phyloP scores from a whole-genome alignment of 2,888 invertebrate genomes.

The Orthonychiurus folsomi region DNA sequence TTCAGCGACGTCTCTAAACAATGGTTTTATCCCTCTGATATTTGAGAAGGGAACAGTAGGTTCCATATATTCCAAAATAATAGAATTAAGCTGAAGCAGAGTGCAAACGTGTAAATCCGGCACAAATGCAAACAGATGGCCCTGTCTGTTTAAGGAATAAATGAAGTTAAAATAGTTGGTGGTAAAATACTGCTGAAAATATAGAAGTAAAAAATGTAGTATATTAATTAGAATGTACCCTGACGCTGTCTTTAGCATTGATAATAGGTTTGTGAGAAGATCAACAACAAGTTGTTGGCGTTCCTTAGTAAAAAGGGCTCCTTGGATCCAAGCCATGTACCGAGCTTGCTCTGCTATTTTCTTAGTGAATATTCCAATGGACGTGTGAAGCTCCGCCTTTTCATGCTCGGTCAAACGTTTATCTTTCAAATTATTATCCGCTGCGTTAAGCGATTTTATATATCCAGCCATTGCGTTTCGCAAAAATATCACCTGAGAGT shows the following conservation, averaged over 20 bases:
- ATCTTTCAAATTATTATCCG: slow-evolving; percentile 45
- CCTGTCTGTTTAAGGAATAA: too few relatives aligned
- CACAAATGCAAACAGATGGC: slow-evolving; percentile 59
- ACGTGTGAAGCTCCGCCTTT: slow-evolving; percentile 50
- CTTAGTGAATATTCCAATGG: slow-evolving; percentile 54
- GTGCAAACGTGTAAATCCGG: slow-evolving; percentile 65
- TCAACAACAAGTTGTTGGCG: slow-evolving; percentile 55
- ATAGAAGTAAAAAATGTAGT: too few relatives aligned
- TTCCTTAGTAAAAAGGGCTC: slow-evolving; percentile 57
- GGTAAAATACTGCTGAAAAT: too few relatives aligned
- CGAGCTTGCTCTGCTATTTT: slow-evolving; percentile 53
- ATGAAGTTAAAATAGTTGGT: too few relatives aligned
- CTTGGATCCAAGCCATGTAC: slow-evolving; percentile 60
- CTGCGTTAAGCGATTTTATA: slow-evolving; percentile 54
- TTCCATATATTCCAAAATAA: slow-evolving; percentile 57
- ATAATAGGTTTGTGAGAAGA: slow-evolving; percentile 53
- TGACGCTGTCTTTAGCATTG: slow-evolving; percentile 50
- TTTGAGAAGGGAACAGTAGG: slow-evolving; percentile 54
- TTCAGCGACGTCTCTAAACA: slow-evolving; percentile 56
- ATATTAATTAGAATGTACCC: too few relatives aligned
- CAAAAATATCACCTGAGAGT: background rate
- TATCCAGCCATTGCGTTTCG: slow-evolving; percentile 51
- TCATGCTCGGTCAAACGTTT: slow-evolving; percentile 19
- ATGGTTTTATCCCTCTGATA: slow-evolving; percentile 51
- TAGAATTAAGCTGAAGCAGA: slow-evolving; percentile 56